Evolutionary conservation across 2,888 invertebrate genomes (phyloP).

Genomic region (Hirtodrosophila cameraria): DNA sequence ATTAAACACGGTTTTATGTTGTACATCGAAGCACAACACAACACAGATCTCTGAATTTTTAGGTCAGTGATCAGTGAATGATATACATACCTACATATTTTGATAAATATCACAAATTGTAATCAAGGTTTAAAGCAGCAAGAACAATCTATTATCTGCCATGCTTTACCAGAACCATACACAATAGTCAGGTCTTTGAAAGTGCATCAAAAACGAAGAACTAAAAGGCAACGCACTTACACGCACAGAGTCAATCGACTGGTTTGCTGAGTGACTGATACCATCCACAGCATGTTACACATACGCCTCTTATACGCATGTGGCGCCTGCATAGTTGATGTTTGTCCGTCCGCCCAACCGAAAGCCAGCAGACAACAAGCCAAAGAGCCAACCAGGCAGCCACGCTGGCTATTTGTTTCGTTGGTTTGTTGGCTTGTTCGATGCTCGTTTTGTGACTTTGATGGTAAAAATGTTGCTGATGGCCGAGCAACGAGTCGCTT

Average conservation of each 20-base stretch:
- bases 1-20: no score
- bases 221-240: not conserved
- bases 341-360: constrained; percentile 17
- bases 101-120: no score
- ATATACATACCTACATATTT: no score
- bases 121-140: no score
- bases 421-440: constrained; percentile 46
- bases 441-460: constrained; percentile 62
- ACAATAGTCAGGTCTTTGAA: no score
- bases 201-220: no score
- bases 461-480: constrained; percentile 49
- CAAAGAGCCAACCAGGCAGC: not conserved
- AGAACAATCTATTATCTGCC: no score
- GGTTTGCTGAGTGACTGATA: constrained; percentile 48
- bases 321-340: constrained; percentile 27
- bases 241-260: constrained; percentile 38
- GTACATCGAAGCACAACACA: no score
- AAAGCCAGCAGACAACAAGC: not conserved
- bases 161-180: no score
- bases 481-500: constrained; percentile 16
- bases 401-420: constrained; percentile 38
- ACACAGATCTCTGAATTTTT: no score
- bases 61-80: no score
- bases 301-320: constrained; percentile 41
- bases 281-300: constrained; percentile 45